Conservation (phyloP, 2,797 vertebrate species). For the Galagoides demidoff region DNA sequence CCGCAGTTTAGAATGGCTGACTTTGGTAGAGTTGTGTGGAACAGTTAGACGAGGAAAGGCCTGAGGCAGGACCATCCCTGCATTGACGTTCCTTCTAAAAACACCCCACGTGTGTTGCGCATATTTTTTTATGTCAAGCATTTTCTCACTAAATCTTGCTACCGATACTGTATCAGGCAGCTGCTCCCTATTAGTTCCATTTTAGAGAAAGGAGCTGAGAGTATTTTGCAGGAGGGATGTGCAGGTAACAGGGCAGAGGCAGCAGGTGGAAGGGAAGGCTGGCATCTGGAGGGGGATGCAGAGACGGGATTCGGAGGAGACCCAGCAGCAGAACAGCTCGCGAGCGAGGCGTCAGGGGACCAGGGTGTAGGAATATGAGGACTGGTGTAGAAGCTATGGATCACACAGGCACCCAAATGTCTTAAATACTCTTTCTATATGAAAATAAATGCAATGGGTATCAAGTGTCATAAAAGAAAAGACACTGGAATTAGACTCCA, state of each 20-base stretch:
- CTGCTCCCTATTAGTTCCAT: background rate
- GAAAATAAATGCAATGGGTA: background rate
- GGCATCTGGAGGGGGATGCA: no score
- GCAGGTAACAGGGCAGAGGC: rapidly evolving
- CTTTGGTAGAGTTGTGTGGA: background rate
- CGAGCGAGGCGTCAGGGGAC: background rate
- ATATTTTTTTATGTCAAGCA: background rate
- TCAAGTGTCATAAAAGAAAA: background rate
- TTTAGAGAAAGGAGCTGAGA: background rate
- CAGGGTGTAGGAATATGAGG: background rate
- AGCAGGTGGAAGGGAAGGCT: background rate
- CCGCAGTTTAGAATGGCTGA: background rate
- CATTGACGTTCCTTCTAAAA: background rate
- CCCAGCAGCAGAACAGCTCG: background rate
- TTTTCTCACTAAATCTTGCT: background rate
- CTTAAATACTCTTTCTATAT: background rate
- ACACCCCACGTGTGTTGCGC: background rate
- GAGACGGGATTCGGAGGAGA: background rate
- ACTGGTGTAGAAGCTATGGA: background rate
- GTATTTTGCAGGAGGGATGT: no score
- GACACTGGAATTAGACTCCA: background rate
- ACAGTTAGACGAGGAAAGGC: background rate
- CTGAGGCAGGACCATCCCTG: background rate
- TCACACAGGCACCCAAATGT: background rate
- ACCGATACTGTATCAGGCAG: no score